Evolutionary conservation across 2,113 vertebrate genomes (phyloP).

Genomic region (Mola mola): DNA sequence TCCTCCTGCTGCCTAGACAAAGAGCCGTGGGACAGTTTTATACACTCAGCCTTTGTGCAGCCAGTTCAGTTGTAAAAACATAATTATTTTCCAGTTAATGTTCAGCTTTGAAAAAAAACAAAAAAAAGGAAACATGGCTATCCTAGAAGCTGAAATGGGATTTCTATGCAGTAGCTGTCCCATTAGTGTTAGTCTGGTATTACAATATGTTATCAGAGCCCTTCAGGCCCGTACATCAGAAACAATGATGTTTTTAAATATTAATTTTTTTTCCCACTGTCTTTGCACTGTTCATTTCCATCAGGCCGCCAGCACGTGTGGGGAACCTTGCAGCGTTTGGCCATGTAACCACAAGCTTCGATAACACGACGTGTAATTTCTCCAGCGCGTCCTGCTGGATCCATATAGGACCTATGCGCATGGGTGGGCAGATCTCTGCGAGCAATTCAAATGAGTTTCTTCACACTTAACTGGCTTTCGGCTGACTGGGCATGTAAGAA

Average conservation of each 20-base stretch:
- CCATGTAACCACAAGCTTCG: slow-evolving; percentile 11
- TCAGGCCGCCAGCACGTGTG: neutral
- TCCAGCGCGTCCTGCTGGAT: slow-evolving; percentile 23
- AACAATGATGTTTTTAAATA: neutral
- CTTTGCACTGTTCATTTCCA: neutral
- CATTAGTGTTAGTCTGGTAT: slow-evolving; percentile 3
- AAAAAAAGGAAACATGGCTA: neutral
- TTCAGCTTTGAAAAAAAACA: slow-evolving; percentile 21
- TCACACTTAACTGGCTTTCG: slow-evolving; percentile 51
- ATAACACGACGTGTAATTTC: slow-evolving; percentile 30
- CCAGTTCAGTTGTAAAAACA: neutral
- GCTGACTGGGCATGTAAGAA: slow-evolving; percentile 39
- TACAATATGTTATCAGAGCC: neutral
- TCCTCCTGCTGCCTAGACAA: slow-evolving; percentile 2
- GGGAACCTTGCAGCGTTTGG: neutral
- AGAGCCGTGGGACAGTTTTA: slow-evolving; percentile 8
- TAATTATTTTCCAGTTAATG: neutral
- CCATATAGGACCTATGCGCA: slow-evolving; percentile 17
- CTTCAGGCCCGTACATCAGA: neutral
- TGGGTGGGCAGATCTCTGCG: slow-evolving; percentile 24
- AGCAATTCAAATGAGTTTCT: slow-evolving; percentile 52
- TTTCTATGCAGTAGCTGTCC: neutral
- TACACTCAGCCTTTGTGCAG: neutral
- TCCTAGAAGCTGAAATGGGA: neutral
- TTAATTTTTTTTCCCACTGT: neutral